These are phyloP conservation scores for Papilio polyxenes DNA, from an alignment of 1,140 invertebrate genomes.

Conservation along the genomic window DNA sequence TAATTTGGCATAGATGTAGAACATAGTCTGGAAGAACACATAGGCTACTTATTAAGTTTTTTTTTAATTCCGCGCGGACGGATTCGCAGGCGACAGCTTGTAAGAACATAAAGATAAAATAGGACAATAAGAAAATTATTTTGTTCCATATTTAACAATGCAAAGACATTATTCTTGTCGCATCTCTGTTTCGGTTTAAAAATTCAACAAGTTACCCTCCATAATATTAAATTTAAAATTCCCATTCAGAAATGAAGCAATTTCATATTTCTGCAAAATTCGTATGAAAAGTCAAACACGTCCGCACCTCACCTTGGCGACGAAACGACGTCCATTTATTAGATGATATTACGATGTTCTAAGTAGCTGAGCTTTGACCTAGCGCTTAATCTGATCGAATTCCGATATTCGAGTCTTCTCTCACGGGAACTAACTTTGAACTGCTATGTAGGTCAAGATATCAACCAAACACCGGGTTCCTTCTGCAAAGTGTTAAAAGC, in stretches of 20 bases:
- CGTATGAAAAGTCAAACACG: constrained; percentile 13
- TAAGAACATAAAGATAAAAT: neutral
- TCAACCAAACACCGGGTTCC: constrained; percentile 7
- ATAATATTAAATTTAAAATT: neutral
- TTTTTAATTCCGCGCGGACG: too few species aligned
- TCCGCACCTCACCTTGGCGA: constrained; percentile 10
- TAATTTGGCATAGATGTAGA: too few species aligned
- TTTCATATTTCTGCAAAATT: constrained; percentile 5
- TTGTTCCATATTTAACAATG: neutral
- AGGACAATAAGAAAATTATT: neutral
- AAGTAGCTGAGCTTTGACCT: constrained; percentile 27
- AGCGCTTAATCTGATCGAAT: constrained; percentile 25
- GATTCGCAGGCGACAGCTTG: too few species aligned
- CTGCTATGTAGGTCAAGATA: constrained; percentile 24
- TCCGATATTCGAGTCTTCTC: constrained; percentile 20
- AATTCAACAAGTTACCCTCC: neutral
- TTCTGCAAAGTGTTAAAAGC: neutral
- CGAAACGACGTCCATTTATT: constrained; percentile 20
- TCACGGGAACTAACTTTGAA: constrained; percentile 30
- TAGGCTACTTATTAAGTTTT: too few species aligned
- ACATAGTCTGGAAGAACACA: too few species aligned
- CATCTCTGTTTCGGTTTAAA: neutral
- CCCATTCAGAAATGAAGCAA: neutral
- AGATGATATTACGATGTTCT: constrained; percentile 17
- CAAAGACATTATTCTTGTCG: neutral